Percentiles rank a stretch among this genome's conserved stretches.
These are phyloP conservation scores for Apamea anceps DNA, from an alignment of 2,888 invertebrate genomes.

Conservation along the genomic window DNA sequence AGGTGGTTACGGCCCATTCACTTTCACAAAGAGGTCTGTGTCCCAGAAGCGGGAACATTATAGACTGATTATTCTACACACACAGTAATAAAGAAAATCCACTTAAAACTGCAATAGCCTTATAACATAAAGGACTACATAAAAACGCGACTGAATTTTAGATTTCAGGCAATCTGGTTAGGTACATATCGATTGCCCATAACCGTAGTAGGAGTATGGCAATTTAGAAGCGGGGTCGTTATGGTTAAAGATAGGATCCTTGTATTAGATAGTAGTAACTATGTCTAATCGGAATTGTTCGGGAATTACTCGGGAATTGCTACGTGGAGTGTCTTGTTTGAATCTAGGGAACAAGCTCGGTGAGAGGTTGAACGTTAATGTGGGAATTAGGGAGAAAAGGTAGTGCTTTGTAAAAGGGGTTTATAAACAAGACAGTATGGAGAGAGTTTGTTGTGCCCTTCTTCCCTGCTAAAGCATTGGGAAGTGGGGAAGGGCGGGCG, in stretches of 20 bases:
- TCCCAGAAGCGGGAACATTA: not conserved
- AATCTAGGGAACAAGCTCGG: constrained; percentile 24
- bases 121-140: constrained; percentile 13
- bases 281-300: constrained; percentile 50
- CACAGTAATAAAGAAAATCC: not conserved
- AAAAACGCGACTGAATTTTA: constrained; percentile 35
- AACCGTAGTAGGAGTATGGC: constrained; percentile 39
- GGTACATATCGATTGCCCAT: constrained; percentile 54
- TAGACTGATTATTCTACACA: too few relatives aligned
- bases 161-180: constrained; percentile 37
- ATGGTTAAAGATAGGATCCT: constrained; percentile 52
- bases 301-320: constrained; percentile 29
- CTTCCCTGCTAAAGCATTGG: not conserved
- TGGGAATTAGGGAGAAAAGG: constrained; percentile 34
- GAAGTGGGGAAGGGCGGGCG: not conserved
- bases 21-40: not conserved
- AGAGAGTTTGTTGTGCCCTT: not conserved
- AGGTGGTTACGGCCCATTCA: not conserved
- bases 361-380: constrained; percentile 48
- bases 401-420: not conserved
- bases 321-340: constrained; percentile 44
- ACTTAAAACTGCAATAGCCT: not conserved
- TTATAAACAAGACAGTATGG: not conserved
- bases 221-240: constrained; percentile 35
- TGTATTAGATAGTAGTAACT: constrained; percentile 42